These are phyloP conservation scores for Penaeus japonicus DNA, from an alignment of 1,140 invertebrate genomes.

Conservation along the genomic window DNA sequence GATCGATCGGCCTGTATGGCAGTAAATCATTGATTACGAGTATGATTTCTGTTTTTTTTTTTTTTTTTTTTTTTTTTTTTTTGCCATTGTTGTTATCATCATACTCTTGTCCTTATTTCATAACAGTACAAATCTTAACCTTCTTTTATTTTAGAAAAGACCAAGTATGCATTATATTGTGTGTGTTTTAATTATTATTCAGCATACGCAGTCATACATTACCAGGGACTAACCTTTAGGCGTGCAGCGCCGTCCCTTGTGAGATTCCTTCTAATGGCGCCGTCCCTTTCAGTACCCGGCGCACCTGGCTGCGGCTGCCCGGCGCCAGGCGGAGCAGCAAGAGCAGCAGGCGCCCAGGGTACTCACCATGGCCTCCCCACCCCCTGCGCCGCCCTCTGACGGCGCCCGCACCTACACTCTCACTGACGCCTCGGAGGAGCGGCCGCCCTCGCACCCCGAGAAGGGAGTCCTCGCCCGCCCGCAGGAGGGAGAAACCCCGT, in stretches of 20 bases:
- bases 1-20: no score
- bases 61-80: no score
- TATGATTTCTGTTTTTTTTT: no score
- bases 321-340: constrained; percentile 48
- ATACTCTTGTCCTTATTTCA: no score
- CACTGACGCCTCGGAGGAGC: constrained; percentile 46
- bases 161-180: no score
- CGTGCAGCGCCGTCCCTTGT: neutral
- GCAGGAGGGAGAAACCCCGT: neutral
- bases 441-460: neutral
- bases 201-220: no score
- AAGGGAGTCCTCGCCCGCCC: neutral
- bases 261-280: neutral
- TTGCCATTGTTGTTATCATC: no score
- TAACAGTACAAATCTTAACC: no score
- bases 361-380: neutral
- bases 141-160: no score
- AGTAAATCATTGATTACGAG: no score
- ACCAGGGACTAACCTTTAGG: no score
- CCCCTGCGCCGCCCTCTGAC: constrained; percentile 40
- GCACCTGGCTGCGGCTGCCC: constrained; percentile 54
- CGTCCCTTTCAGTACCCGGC: constrained; percentile 53
- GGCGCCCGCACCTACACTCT: constrained; percentile 56
- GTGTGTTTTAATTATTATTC: no score
- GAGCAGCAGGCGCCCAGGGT: constrained; percentile 28